Conservation (phyloP, 2,888 invertebrate species). For the Lepidocyrtoides sp. region DNA sequence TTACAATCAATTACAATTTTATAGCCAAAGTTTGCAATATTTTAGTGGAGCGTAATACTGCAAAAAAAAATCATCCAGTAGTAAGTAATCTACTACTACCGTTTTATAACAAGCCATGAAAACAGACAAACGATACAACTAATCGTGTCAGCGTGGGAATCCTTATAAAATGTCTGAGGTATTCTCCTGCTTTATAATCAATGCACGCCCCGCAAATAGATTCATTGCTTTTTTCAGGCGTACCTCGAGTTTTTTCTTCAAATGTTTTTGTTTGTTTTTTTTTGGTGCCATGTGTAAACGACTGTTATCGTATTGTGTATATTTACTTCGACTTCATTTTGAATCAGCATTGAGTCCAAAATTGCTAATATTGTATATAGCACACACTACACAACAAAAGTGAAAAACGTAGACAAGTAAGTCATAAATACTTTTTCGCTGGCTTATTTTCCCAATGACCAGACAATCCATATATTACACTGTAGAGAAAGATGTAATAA, state of each 20-base stretch:
- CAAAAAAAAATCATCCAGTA: no score
- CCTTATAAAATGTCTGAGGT: no score
- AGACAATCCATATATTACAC: background rate
- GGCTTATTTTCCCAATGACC: constrained; percentile 50
- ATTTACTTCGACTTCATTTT: background rate
- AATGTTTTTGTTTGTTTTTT: background rate
- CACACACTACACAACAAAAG: background rate
- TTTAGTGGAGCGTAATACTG: no score
- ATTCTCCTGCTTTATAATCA: no score
- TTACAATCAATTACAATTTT: no score
- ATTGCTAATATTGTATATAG: background rate
- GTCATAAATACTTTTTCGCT: constrained; percentile 37
- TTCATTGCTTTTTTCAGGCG: constrained; percentile 1
- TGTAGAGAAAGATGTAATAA: constrained; percentile 8
- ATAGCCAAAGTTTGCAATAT: no score
- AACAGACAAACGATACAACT: no score
- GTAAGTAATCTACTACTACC: no score
- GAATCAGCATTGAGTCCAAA: background rate
- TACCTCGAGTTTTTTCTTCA: background rate
- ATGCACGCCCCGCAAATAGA: background rate
- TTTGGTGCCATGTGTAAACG: constrained; percentile 3
- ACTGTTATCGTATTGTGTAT: background rate
- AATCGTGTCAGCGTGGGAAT: no score
- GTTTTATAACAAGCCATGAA: no score
- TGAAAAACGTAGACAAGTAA: constrained; percentile 53